Evolutionary conservation across 2,113 vertebrate species (phyloP).

Genomic region (Rattus norvegicus): GRCr8 NC_086036.1:17411501-17412000

Average conservation of each 20-base stretch:
- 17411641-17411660: neutral
- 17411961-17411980: neutral
- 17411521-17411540: neutral
- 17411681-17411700: neutral
- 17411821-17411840: neutral
- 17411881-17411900: neutral
- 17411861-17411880: neutral
- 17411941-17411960: neutral
- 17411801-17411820: neutral
- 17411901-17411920: neutral
- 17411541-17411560: neutral
- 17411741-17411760: neutral
- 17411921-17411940: neutral
- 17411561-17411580: neutral
- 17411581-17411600: slow-evolving; percentile 1
- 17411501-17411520: neutral
- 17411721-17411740: neutral
- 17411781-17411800: neutral
- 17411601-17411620: neutral
- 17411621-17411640: neutral
- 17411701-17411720: neutral
- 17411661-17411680: slow-evolving; percentile 22
- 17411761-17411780: neutral
- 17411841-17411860: neutral
- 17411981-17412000: neutral